A percentile compares a stretch with the other conserved stretches of the same genome.
Conservation (phyloP, 2,113 vertebrate species). For the Periophthalmus modestus region DNA sequence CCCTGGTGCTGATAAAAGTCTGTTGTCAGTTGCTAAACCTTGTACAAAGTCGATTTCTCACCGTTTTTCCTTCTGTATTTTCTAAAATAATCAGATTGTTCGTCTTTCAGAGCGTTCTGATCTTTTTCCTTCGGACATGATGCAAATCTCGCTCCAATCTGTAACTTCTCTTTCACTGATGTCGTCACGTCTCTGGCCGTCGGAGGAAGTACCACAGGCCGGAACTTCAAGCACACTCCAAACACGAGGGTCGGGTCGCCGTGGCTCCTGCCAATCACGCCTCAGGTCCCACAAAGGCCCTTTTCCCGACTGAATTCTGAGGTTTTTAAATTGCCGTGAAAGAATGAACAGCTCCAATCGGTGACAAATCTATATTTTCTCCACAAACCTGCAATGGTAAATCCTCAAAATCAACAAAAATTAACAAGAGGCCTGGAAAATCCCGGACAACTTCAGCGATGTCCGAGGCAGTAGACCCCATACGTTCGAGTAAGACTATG, state of each 20-base stretch:
- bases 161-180: conserved; percentile 27
- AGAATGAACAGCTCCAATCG: conserved; percentile 19
- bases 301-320: conserved; percentile 17
- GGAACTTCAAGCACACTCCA: conserved; percentile 26
- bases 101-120: neutral
- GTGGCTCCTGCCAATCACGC: conserved; percentile 16
- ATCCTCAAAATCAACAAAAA: conserved; percentile 26
- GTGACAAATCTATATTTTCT: conserved; percentile 2
- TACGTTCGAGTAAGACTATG: conserved; percentile 21
- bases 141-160: conserved; percentile 14
- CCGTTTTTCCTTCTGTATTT: neutral
- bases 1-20: no score
- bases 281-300: neutral
- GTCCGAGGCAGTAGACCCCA: conserved; percentile 30
- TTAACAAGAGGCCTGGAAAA: conserved; percentile 34
- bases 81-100: neutral
- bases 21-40: no score
- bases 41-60: neutral
- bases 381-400: conserved; percentile 16
- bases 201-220: conserved; percentile 12
- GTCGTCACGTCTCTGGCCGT: conserved; percentile 8
- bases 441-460: conserved; percentile 11
- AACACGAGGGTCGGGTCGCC: conserved; percentile 6
- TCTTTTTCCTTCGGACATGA: conserved; percentile 14
- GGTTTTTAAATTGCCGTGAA: conserved; percentile 32